A percentile compares a stretch with the other conserved stretches of the same genome.
Evolutionary conservation across 1,140 invertebrate genomes (phyloP).

Genomic region (Copidosoma floridanum): DNA sequence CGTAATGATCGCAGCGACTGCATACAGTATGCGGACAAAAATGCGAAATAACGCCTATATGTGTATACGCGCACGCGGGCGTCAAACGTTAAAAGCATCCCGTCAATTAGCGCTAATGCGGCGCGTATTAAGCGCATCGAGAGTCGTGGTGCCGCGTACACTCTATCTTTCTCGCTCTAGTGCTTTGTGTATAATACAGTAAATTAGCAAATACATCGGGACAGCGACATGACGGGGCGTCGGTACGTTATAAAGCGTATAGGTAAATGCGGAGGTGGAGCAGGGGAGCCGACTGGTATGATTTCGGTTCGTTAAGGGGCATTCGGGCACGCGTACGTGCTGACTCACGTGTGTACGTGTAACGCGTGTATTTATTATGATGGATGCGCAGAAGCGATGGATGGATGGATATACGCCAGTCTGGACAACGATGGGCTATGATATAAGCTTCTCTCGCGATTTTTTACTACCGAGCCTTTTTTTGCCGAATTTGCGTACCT

Average conservation of each 20-base stretch:
- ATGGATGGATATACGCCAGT: too few species aligned
- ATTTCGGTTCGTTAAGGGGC: constrained; percentile 44
- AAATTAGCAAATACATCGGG: not conserved
- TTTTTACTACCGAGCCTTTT: too few species aligned
- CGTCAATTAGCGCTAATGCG: constrained; percentile 44
- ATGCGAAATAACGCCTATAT: constrained; percentile 6
- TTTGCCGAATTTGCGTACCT: too few species aligned
- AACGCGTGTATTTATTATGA: not conserved
- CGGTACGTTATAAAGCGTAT: constrained; percentile 3
- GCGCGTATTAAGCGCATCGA: constrained; percentile 34
- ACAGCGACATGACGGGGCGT: constrained; percentile 29
- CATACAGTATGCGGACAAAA: constrained; percentile 16
- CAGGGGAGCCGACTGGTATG: constrained; percentile 35
- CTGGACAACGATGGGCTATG: too few species aligned
- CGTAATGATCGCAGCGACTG: constrained; percentile 21
- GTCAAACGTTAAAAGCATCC: constrained; percentile 47
- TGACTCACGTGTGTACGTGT: not conserved
- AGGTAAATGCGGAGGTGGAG: not conserved
- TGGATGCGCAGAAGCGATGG: not conserved
- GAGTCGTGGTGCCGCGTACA: not conserved
- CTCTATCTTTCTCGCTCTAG: not conserved
- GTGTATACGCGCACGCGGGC: too few species aligned
- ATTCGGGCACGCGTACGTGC: not conserved
- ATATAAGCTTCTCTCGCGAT: too few species aligned
- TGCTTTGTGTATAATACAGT: not conserved